Evolutionary conservation across 2,113 vertebrate genomes (phyloP).

Genomic region (Siniperca knerii): DNA sequence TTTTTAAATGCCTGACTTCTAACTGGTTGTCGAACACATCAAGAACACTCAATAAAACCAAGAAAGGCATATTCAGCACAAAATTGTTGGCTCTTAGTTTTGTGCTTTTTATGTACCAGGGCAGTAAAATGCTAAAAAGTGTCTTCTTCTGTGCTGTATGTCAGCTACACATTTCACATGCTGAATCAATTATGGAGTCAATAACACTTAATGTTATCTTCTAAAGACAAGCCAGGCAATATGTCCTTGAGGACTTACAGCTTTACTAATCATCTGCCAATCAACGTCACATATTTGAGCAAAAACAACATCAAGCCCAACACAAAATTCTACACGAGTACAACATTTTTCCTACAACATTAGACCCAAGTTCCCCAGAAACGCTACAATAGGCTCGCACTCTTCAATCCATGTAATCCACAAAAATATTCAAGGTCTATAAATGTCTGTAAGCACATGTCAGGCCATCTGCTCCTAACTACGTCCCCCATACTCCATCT

Average conservation of each 20-base stretch:
- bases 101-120: conserved; percentile 21
- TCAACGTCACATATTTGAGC: conserved; percentile 46
- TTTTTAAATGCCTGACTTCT: conserved; percentile 63
- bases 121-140: conserved; percentile 37
- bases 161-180: conserved; percentile 57
- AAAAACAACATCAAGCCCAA: conserved; percentile 40
- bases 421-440: conserved; percentile 64
- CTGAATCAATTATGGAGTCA: conserved; percentile 61
- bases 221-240: conserved; percentile 52
- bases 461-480: conserved; percentile 58
- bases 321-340: conserved; percentile 31
- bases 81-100: conserved; percentile 37
- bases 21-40: conserved; percentile 68
- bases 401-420: conserved; percentile 67
- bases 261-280: conserved; percentile 60
- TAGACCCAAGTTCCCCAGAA: conserved; percentile 29
- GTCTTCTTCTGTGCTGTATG: conserved; percentile 32
- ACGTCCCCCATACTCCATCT: conserved; percentile 34
- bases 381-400: conserved; percentile 38
- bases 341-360: conserved; percentile 33
- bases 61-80: conserved; percentile 61
- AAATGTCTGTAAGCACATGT: conserved; percentile 57
- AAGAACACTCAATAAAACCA: conserved; percentile 68
- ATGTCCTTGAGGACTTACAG: conserved; percentile 47
- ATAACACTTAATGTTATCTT: conserved; percentile 56